These are phyloP conservation scores for Calliopum simillimum DNA, from an alignment of 2,888 invertebrate genomes.

Conservation along the genomic window DNA sequence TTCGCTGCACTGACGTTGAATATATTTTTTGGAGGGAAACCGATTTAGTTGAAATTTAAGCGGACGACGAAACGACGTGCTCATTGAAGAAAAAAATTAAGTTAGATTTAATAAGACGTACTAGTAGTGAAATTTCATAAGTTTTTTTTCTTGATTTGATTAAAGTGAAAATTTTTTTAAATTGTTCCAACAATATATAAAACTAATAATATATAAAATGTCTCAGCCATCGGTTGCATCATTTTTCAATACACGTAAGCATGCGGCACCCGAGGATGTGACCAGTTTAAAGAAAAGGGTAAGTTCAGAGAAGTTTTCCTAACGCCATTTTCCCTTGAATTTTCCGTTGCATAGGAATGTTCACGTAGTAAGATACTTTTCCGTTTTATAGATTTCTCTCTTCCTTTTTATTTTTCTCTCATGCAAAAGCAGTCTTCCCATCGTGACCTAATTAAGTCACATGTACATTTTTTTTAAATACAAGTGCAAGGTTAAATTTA, in stretches of 20 bases:
- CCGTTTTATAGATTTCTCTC: not conserved
- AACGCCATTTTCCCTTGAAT: not conserved
- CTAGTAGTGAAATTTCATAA: slow-evolving; percentile 27
- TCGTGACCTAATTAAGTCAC: too few species aligned
- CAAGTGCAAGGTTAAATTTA: too few species aligned
- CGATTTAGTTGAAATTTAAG: slow-evolving; percentile 60
- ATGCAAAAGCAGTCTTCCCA: too few species aligned
- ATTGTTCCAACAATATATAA: slow-evolving; percentile 23
- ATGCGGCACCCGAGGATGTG: slow-evolving; percentile 77
- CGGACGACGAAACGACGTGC: slow-evolving; percentile 56
- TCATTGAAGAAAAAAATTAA: slow-evolving; percentile 22
- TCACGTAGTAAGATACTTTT: not conserved
- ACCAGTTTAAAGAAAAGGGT: slow-evolving; percentile 71
- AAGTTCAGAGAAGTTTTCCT: slow-evolving; percentile 46
- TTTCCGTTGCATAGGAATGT: not conserved
- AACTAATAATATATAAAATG: slow-evolving; percentile 73
- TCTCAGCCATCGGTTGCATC: slow-evolving; percentile 81
- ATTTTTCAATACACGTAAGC: slow-evolving; percentile 82
- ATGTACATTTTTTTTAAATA: too few species aligned
- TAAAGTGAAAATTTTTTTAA: not conserved
- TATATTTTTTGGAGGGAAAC: slow-evolving; percentile 63
- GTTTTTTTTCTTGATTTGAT: not conserved
- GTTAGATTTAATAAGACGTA: slow-evolving; percentile 21
- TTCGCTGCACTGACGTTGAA: slow-evolving; percentile 26
- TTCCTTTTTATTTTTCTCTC: slow-evolving; percentile 25